A percentile compares a stretch with the other conserved stretches of the same genome.
These are phyloP conservation scores for Erpornis zantholeuca DNA, from an alignment of 2,113 vertebrate genomes.

Conservation along the genomic window DNA sequence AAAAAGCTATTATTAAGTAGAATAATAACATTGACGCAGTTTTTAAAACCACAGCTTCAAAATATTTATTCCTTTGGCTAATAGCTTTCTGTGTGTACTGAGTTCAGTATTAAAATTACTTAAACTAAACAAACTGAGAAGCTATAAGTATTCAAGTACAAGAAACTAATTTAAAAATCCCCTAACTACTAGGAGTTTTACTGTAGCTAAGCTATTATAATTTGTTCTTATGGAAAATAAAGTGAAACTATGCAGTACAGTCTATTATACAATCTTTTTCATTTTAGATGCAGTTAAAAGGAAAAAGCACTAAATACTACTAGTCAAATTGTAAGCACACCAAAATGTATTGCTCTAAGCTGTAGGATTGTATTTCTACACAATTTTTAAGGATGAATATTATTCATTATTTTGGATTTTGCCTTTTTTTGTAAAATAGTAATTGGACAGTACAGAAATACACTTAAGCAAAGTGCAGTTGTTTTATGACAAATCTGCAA, in stretches of 20 bases:
- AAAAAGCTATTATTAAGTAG: conserved; percentile 43
- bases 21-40: background rate
- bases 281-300: background rate
- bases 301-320: background rate
- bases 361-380: background rate
- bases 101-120: conserved; percentile 32
- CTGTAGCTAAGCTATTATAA: background rate
- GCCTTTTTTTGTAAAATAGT: background rate
- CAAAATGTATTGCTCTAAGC: fast-evolving
- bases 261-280: background rate
- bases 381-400: background rate
- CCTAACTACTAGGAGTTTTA: background rate
- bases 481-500: background rate
- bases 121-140: conserved; percentile 10
- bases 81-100: background rate
- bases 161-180: background rate
- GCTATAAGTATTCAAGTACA: background rate
- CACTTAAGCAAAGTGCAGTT: background rate
- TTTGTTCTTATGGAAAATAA: background rate
- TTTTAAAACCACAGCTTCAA: conserved; percentile 35
- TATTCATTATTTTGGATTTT: background rate
- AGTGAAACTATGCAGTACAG: background rate
- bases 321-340: background rate
- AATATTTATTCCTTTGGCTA: conserved; percentile 52
- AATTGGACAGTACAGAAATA: background rate